These are phyloP conservation scores for Phengaris alcon DNA, from an alignment of 2,888 invertebrate species.

Conservation along the genomic window DNA sequence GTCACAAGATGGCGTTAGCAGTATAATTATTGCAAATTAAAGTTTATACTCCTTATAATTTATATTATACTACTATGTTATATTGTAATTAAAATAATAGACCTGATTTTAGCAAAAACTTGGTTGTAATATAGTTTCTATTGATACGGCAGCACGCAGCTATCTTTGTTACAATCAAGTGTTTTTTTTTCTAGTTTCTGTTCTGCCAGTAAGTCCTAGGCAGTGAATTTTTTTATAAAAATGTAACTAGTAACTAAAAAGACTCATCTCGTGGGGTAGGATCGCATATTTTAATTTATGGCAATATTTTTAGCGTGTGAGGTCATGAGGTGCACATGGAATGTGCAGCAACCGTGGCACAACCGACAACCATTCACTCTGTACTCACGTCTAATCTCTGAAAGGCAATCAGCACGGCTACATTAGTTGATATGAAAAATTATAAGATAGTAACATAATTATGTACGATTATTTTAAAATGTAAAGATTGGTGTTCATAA, in stretches of 20 bases:
- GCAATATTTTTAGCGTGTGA: neutral
- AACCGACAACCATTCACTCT: slow-evolving; percentile 67
- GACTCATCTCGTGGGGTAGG: neutral
- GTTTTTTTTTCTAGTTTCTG: no score
- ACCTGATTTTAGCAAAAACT: no score
- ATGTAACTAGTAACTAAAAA: neutral
- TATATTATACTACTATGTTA: no score
- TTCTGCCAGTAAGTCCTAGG: no score
- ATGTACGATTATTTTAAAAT: slow-evolving; percentile 29
- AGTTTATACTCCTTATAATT: no score
- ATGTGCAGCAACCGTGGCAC: slow-evolving; percentile 52
- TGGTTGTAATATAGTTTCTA: no score
- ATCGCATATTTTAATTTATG: neutral
- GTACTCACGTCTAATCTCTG: slow-evolving; percentile 79
- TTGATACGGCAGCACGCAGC: no score
- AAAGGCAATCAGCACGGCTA: slow-evolving; percentile 64
- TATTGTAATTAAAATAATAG: no score
- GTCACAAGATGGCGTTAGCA: no score
- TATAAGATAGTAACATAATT: neutral
- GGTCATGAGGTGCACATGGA: slow-evolving; percentile 20
- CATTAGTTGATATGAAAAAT: slow-evolving; percentile 38
- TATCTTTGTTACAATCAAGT: no score
- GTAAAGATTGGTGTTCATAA: slow-evolving; percentile 65
- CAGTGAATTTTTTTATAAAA: no score
- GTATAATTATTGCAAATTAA: no score